Evolutionary conservation across 1,140 invertebrate species (phyloP), one percentile per base, ranked within the genome.

Genomic region (Paracyclopina nana): DNA sequence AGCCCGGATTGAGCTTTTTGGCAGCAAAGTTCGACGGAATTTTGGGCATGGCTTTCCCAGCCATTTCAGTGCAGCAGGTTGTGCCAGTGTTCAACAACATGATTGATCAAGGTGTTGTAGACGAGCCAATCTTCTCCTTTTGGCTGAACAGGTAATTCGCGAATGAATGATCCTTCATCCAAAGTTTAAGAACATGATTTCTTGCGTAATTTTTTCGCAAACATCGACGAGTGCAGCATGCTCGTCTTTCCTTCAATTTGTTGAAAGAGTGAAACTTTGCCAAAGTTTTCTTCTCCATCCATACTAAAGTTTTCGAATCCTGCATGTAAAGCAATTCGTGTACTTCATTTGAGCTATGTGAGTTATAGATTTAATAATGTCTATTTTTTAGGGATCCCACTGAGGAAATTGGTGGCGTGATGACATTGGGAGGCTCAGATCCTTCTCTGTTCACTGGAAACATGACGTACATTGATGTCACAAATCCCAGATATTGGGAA

Each of bases 41-140:
- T 20, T 57, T 76, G 38, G 75, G 75, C 27, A 62, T 77, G 57
- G 71, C 63, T 20, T 68, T 70, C 55, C 60, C 66, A 46, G 59
- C 63, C 20, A 70, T 75, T 48, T 61, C 66, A 29, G 67, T 71
- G 30, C 31, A 60, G 41, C 54, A 58, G 27, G 66, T 72, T 8
- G 55, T 60, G 11, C 72, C 76, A 24, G 71, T 79, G 31, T 79
- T 81, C 60, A 67, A 77, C 54, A 75, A 72, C 55, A 65, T 80
- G 59, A 57, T 73, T 1, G 59, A 63, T 12, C 73, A 80, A 60
- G 62, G 65, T 18, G 57, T 70, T 11, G 68, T 78, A 2, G 55
- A 60, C 12, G 52, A 68, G 24, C 66, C 73, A 2, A 59, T 79
- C 22, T 80, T 80, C 60, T 74, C 76, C 1, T 71, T 81, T 55